Conservation (phyloP, 1,140 invertebrate genomes). For the Brachionus rotundiformis region DNA sequence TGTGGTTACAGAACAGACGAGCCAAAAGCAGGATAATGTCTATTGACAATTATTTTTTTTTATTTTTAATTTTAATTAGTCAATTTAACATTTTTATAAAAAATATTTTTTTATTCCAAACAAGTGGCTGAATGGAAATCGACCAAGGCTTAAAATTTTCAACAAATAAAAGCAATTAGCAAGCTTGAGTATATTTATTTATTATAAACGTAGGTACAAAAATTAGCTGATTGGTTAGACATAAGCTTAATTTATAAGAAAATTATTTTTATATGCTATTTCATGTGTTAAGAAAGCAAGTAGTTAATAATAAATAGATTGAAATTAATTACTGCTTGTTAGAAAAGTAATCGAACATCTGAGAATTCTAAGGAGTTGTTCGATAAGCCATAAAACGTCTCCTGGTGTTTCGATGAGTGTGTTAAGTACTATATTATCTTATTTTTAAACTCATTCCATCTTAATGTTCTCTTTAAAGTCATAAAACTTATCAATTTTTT, state of each 20-base stretch:
- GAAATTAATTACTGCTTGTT: conserved; percentile 11
- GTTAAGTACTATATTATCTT: conserved; percentile 18
- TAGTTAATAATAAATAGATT: background rate
- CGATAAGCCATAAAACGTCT: background rate
- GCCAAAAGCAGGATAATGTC: no score
- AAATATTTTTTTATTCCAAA: no score
- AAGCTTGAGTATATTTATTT: background rate
- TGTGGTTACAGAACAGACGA: conserved; percentile 53
- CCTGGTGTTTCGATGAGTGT: conserved; percentile 3
- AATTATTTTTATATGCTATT: background rate
- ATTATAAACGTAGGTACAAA: no score
- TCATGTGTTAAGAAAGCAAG: background rate
- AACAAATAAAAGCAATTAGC: no score
- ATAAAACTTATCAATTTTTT: conserved; percentile 8
- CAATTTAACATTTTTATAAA: no score
- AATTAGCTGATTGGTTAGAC: background rate
- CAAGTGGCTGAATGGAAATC: no score
- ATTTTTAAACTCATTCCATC: background rate
- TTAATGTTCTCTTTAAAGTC: background rate
- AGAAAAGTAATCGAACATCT: background rate
- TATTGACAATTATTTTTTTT: no score
- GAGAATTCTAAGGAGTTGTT: conserved; percentile 19
- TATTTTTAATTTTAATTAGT: no score
- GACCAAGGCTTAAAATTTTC: no score
- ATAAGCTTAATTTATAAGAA: background rate